Base-by-base conservation (phyloP, 2,797 vertebrate genomes). In the Heliangelus exortis region DNA sequence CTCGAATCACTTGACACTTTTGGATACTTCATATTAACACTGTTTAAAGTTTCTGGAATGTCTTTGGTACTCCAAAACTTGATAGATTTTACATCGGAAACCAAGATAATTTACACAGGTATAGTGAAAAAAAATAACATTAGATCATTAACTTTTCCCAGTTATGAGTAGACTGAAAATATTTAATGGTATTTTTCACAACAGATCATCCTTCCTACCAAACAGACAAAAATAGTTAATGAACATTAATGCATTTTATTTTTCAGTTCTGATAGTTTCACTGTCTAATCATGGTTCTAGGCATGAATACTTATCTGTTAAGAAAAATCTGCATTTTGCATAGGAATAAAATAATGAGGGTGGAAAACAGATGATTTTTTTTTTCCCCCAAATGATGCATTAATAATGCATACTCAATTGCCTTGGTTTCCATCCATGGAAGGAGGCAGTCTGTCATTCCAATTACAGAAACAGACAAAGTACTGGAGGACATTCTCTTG, bases 401-500 rank as follows among this genome's bases (percentile, higher is more conserved):
- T 29, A 43, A 15, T 75, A 39, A 67, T 15, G 71, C 4, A 59
- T 41, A 6, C 13, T 14, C 47, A 9, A 7, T 41, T 7, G 16
- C 48, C 6, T 22, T 16, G 12, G 20, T 31, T 50, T 21, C 17
- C 29, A 41, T 48, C 58, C 62, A 1, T 5, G 31, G 1, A 58
- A 59, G 63, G 31, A 29, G 62, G 1, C 57, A 47, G 80, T 4
- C 81, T 39, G 85, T 78, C 59, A 34, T 10, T 51, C 3, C 61
- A 31, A 4, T 43, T 9, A 10, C 48, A 13, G 73, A 45, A 9
- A 61, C 54, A 67, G 75, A 65, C 78, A 57, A 57, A 75, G 87
- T 81, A 0, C 15, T 4, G 51, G 18, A 3, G 51, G 18, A 3
- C 5, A 1, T 45, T n/a, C 54, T 23, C 36, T 15, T 9, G 41